A percentile compares a stretch with the other conserved stretches of the same genome.
phyloP scores from a whole-genome alignment of 2,888 invertebrate genomes.

The Drosophila phalerata region DNA sequence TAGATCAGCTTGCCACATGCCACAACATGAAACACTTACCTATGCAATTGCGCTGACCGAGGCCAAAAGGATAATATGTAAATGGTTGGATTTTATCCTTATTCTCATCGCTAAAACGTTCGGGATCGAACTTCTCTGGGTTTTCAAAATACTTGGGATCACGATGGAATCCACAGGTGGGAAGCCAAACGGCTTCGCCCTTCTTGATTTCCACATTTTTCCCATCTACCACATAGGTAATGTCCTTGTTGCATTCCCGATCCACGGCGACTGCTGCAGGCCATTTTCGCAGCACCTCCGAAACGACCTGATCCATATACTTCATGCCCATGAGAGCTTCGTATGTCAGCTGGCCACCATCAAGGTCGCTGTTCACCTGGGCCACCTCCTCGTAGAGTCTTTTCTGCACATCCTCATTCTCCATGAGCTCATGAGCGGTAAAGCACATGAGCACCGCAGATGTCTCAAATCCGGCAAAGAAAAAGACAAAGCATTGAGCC shows the following conservation, averaged over 20 bases:
- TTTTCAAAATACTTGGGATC: constrained; percentile 87
- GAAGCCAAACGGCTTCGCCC: constrained; percentile 82
- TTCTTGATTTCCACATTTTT: constrained; percentile 76
- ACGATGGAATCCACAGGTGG: constrained; percentile 86
- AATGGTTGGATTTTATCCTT: constrained; percentile 86
- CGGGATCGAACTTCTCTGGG: constrained; percentile 87
- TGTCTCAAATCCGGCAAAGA: constrained; percentile 87
- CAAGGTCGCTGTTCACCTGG: constrained; percentile 84
- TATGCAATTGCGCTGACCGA: constrained; percentile 88
- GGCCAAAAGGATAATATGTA: constrained; percentile 87
- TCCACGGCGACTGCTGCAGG: constrained; percentile 86
- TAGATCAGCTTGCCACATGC: not conserved
- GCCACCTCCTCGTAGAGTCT: constrained; percentile 87
- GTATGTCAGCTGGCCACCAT: constrained; percentile 86
- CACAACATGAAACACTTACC: constrained; percentile 81
- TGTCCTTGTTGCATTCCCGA: constrained; percentile 87
- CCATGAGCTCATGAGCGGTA: constrained; percentile 87
- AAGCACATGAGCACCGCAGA: constrained; percentile 86
- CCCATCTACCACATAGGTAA: constrained; percentile 82
- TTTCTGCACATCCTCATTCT: constrained; percentile 87
- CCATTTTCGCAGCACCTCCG: constrained; percentile 87
- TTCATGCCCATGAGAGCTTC: constrained; percentile 87
- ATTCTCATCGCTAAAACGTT: constrained; percentile 87
- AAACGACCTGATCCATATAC: constrained; percentile 87
- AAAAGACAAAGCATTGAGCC: constrained; percentile 87